phyloP scores from a whole-genome alignment of 2,797 vertebrate genomes.

The Acipenser transmontanus region DNA sequence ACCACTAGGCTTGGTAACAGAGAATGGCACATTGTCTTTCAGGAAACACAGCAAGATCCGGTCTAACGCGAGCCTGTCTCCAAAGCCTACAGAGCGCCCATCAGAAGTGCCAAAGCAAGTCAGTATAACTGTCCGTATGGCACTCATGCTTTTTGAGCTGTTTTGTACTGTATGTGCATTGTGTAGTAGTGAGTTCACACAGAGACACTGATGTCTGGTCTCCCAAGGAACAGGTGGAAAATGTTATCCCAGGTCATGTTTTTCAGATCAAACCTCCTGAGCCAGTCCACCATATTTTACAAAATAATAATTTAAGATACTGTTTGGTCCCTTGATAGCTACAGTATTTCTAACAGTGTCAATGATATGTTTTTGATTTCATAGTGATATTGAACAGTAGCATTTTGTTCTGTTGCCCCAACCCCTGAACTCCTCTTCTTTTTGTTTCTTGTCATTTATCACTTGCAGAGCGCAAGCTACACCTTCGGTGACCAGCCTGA shows the following conservation, averaged over 20 bases:
- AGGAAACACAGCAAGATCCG: constrained; percentile 97
- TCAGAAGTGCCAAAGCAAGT: constrained; percentile 90
- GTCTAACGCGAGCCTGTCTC: constrained; percentile 72
- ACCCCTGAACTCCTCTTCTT: background rate
- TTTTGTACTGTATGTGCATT: background rate
- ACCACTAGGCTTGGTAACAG: background rate
- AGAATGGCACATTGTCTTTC: constrained; percentile 26
- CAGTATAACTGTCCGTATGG: constrained; percentile 41
- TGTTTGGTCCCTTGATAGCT: too few relatives aligned
- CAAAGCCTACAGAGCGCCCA: constrained; percentile 69
- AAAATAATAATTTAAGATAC: too few relatives aligned
- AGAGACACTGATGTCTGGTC: too few relatives aligned
- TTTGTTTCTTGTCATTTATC: constrained; percentile 14
- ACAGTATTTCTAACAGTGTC: too few relatives aligned
- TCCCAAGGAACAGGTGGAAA: too few relatives aligned
- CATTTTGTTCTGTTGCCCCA: too few relatives aligned
- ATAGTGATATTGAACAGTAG: too few relatives aligned
- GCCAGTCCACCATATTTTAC: too few relatives aligned
- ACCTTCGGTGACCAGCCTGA: constrained; percentile 47
- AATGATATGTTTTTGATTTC: too few relatives aligned
- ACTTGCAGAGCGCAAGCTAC: constrained; percentile 60
- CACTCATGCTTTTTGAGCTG: background rate
- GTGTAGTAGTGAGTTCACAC: too few relatives aligned
- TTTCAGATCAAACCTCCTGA: too few relatives aligned
- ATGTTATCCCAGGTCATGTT: too few relatives aligned